Percentiles rank a stretch among this genome's conserved stretches.
Evolutionary conservation across 1,140 invertebrate species (phyloP).

Genomic region (Pogonomyrmex barbatus): DNA sequence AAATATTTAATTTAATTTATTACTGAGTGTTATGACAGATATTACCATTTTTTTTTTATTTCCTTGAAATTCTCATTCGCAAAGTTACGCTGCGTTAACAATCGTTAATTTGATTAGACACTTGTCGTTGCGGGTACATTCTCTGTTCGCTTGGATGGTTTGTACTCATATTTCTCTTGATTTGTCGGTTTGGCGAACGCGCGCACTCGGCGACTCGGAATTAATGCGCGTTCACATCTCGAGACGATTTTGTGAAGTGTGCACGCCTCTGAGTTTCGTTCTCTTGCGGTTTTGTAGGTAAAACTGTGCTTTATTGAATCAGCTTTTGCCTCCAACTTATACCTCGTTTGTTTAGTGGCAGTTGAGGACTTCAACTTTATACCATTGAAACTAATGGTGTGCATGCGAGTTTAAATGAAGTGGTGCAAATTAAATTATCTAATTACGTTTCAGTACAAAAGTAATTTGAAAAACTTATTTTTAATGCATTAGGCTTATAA

Average conservation of each 20-base stretch:
- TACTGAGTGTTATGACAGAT: background rate
- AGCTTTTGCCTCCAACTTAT: background rate
- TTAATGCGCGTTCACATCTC: constrained; percentile 11
- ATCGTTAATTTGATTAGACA: constrained; percentile 41
- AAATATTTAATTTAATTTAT: background rate
- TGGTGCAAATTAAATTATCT: background rate
- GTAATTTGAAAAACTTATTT: constrained; percentile 1
- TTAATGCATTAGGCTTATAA: background rate
- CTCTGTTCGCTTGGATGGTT: constrained; percentile 42
- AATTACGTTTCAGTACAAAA: background rate
- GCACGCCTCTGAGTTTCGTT: background rate
- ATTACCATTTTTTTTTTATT: background rate
- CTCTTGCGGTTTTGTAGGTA: constrained; percentile 1
- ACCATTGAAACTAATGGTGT: constrained; percentile 19
- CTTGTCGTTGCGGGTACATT: constrained; percentile 22
- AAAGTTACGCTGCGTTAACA: constrained; percentile 10
- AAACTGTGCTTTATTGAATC: constrained; percentile 31
- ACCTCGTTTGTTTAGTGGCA: background rate
- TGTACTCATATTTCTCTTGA: constrained; percentile 45
- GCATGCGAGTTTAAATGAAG: background rate
- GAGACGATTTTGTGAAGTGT: constrained; percentile 8
- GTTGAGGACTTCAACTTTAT: constrained; percentile 23
- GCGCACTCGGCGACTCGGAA: constrained; percentile 11
- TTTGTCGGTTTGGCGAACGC: constrained; percentile 32
- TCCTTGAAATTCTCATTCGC: background rate